Evolutionary conservation across 2,888 invertebrate genomes (phyloP).

Genomic region (Thecocarcelia acutangulata): DNA sequence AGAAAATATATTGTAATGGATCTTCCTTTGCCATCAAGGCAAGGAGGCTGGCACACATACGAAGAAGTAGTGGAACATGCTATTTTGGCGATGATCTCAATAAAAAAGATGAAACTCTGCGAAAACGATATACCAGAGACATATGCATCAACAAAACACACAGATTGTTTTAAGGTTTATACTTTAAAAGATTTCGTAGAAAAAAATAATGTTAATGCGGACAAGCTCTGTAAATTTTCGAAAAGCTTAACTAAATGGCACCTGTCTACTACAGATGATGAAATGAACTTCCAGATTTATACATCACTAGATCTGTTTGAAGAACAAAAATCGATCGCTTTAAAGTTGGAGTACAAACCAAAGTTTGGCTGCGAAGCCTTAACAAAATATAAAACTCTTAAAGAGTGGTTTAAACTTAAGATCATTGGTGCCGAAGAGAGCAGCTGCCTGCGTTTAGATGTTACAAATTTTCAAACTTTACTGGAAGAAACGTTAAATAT

Average conservation of each 20-base stretch:
- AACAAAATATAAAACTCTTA: conserved; percentile 76
- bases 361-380: conserved; percentile 77
- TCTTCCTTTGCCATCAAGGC: conserved; percentile 74
- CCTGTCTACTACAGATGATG: conserved; percentile 51
- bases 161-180: conserved; percentile 30
- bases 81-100: conserved; percentile 63
- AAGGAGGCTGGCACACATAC: conserved; percentile 77
- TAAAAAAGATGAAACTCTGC: conserved; percentile 28
- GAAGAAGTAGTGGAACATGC: conserved; percentile 71
- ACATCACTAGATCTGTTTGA: conserved; percentile 53
- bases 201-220: conserved; percentile 7
- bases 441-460: conserved; percentile 73
- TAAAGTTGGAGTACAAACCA: conserved; percentile 78
- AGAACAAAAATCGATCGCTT: conserved; percentile 50
- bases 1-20: conserved; percentile 73
- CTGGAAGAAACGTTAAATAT: conserved; percentile 73
- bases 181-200: conserved; percentile 63
- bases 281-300: conserved; percentile 63
- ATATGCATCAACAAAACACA: neutral
- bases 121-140: conserved; percentile 13
- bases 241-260: conserved; percentile 73
- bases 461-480: conserved; percentile 71
- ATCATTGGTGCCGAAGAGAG: conserved; percentile 62
- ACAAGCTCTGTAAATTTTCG: conserved; percentile 64
- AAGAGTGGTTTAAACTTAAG: conserved; percentile 76